Evolutionary conservation across 2,113 vertebrate species (phyloP), one percentile per base, ranked within the genome.

Genomic region (Machaerirhynchus nigripectus): DNA sequence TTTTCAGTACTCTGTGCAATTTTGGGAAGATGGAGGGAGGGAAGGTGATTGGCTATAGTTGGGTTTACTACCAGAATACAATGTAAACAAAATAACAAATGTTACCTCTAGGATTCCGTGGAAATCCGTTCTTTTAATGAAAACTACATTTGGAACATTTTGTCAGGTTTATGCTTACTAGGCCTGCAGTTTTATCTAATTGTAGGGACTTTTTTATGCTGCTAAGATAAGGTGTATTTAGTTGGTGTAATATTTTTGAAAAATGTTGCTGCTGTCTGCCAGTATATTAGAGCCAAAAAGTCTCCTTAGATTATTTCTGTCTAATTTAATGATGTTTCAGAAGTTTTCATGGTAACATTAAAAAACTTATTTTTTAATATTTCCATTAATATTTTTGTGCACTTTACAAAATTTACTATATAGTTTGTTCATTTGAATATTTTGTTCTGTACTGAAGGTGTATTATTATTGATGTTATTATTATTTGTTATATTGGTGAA

Each of bases 211-310:
- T 96, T 86, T 97, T 87, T 30, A 97, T 98, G 98, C 98, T 98
- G 98, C 98, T 98, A 97, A 94, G 96, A 88, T 93, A 97, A 2
- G 7, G 60, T 97, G 87, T 90, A 80, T 94, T 97, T 95, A 80
- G 70, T 95, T 96, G 94, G 93, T 95, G 79, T 97, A 82, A 87
- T 90, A 96, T 92, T 96, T 73, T 89, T 67, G 95, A 94, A 97
- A 94, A 82, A 94, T 83, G 79, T 96, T 97, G 97, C 97, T 98
- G 98, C 97, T 98, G 97, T 96, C 95, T 97, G 93, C 86, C 90
- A 88, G 95, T 85, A 75, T 84, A 71, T 83, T 94, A 96, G 96
- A 98, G 96, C 97, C 98, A 97, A 98, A 98, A 98, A 91, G 52
- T 94, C 79, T 91, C 89, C 59, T 85, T 96, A 96, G 87, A 86